Percentiles rank a stretch among this genome's conserved stretches.
phyloP scores from a whole-genome alignment of 1,140 invertebrate species.

The Zaprionus taronus region DNA sequence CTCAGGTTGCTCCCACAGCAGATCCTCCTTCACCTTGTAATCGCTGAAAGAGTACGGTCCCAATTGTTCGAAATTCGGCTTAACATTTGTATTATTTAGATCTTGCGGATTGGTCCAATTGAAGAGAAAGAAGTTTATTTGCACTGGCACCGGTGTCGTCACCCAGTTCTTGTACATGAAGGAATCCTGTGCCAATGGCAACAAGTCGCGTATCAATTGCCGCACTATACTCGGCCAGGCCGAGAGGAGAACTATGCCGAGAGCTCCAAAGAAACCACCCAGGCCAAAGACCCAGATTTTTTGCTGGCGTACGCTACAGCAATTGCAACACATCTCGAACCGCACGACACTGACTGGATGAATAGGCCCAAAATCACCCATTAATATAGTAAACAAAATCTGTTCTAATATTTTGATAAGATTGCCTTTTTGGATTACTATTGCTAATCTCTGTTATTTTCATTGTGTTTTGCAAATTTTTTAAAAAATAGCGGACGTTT shows the following conservation, averaged over 20 bases:
- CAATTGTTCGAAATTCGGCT: constrained; percentile 88
- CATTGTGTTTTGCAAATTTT: neutral
- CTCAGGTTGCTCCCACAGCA: constrained; percentile 87
- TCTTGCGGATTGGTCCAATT: constrained; percentile 92
- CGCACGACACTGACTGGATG: constrained; percentile 18
- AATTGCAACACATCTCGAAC: constrained; percentile 68
- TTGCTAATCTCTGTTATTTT: neutral
- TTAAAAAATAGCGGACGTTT: neutral
- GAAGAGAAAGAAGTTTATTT: constrained; percentile 90
- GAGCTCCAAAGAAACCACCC: constrained; percentile 35
- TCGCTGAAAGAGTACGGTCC: constrained; percentile 87
- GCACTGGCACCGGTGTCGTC: constrained; percentile 90
- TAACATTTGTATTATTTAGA: constrained; percentile 85
- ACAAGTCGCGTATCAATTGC: constrained; percentile 75
- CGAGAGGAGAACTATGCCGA: constrained; percentile 54
- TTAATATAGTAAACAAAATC: constrained; percentile 12
- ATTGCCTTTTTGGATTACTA: constrained; percentile 11
- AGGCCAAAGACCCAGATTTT: constrained; percentile 74
- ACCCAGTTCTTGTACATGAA: constrained; percentile 88
- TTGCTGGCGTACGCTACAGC: constrained; percentile 71
- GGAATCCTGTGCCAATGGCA: constrained; percentile 84
- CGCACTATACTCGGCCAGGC: constrained; percentile 63
- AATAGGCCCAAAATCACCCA: neutral
- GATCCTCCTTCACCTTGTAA: constrained; percentile 86
- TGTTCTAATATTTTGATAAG: constrained; percentile 12